Conservation (phyloP, 2,113 vertebrate species). For the Apus apus region DNA sequence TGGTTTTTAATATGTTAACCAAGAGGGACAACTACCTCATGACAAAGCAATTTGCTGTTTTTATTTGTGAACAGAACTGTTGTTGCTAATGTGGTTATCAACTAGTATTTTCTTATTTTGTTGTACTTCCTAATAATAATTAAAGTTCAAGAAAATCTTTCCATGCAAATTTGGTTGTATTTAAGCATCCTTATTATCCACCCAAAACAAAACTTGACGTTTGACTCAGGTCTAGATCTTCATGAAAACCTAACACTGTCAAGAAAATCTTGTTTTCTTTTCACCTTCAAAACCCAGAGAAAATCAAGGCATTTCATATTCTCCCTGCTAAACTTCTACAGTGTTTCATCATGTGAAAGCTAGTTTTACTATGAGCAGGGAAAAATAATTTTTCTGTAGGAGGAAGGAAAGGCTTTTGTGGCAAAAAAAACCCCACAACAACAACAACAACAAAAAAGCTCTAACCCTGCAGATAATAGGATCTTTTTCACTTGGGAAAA, state of each 20-base stretch:
- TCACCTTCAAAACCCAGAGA: background rate
- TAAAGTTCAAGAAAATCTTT: background rate
- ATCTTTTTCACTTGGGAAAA: background rate
- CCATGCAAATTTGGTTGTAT: background rate
- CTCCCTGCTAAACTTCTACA: background rate
- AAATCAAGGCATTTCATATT: background rate
- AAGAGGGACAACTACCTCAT: background rate
- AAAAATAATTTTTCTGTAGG: background rate
- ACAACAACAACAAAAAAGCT: background rate
- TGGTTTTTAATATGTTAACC: background rate
- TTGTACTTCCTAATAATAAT: background rate
- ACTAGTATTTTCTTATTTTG: background rate
- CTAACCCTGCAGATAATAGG: background rate
- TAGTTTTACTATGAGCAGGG: background rate
- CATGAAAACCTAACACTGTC: background rate
- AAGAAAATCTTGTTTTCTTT: background rate
- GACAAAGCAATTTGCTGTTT: background rate
- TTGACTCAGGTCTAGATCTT: background rate
- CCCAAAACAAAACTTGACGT: background rate
- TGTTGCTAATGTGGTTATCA: background rate
- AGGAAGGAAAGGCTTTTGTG: background rate
- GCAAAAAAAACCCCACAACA: background rate
- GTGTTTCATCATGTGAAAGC: background rate
- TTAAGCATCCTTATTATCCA: background rate
- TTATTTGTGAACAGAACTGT: background rate